A percentile compares a stretch with the other conserved stretches of the same genome.
phyloP scores from a whole-genome alignment of 2,888 invertebrate species.

The Cheilosia urbana region DNA sequence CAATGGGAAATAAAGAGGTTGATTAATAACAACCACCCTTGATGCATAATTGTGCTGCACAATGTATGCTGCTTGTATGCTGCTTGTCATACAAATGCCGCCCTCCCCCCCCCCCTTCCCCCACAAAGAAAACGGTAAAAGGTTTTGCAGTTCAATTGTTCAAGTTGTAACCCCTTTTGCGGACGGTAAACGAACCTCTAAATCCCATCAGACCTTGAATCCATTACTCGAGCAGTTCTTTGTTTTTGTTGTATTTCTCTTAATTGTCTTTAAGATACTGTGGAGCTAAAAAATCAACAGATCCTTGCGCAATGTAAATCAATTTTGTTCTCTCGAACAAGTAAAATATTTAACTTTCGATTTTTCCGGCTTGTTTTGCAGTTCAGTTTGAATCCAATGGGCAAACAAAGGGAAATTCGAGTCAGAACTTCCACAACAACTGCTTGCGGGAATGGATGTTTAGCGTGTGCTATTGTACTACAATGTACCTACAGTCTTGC shows the following conservation, averaged over 20 bases:
- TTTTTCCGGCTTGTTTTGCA: constrained; percentile 67
- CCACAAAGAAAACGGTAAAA: constrained; percentile 49
- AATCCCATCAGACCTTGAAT: constrained; percentile 56
- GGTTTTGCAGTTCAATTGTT: constrained; percentile 39
- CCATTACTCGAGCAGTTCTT: constrained; percentile 41
- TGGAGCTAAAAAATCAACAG: constrained; percentile 71
- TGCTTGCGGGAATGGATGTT: background rate
- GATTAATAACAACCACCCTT: constrained; percentile 74
- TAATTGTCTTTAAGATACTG: constrained; percentile 31
- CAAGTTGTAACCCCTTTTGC: constrained; percentile 8
- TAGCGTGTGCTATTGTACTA: background rate
- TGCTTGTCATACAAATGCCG: background rate
- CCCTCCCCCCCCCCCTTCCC: constrained; percentile 11
- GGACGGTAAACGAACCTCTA: background rate
- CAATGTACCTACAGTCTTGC: background rate
- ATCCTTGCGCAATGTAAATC: constrained; percentile 73
- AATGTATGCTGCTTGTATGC: constrained; percentile 12
- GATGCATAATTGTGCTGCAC: constrained; percentile 69
- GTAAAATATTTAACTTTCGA: constrained; percentile 76
- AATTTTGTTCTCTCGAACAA: constrained; percentile 72
- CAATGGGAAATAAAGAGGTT: constrained; percentile 63
- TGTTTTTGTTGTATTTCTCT: constrained; percentile 44
- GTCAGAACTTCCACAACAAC: constrained; percentile 31
- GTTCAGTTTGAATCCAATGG: constrained; percentile 71
- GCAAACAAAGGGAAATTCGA: constrained; percentile 64